Conservation (phyloP, 2,888 invertebrate species). For the Drosophila engyochracea region DNA sequence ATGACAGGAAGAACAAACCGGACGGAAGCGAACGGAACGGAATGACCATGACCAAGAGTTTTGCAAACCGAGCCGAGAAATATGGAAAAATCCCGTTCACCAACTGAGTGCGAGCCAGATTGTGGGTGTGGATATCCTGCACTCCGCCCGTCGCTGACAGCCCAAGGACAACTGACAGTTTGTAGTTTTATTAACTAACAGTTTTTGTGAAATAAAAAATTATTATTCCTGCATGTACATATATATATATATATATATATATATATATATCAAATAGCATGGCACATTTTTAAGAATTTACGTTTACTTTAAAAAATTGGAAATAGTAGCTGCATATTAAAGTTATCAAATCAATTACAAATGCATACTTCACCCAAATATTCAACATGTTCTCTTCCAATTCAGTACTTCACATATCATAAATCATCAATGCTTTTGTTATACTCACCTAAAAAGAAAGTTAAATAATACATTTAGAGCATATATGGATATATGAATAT, state of each 20-base stretch:
- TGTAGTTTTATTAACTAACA: constrained; percentile 27
- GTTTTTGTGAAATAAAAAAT: constrained; percentile 7
- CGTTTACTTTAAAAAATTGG: not conserved
- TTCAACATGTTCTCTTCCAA: not conserved
- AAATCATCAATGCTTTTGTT: not conserved
- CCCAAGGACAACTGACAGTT: constrained; percentile 12
- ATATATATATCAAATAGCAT: not conserved
- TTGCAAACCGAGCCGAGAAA: constrained; percentile 41
- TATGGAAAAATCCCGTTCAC: constrained; percentile 35
- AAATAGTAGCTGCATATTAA: not conserved
- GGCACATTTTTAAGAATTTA: not conserved
- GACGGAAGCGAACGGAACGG: constrained; percentile 47
- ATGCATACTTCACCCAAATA: not conserved
- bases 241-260: not conserved
- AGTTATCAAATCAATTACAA: not conserved
- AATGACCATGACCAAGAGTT: constrained; percentile 61
- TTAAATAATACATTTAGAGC: not conserved
- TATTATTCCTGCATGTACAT: too few species aligned
- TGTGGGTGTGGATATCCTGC: constrained; percentile 21
- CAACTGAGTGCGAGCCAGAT: constrained; percentile 19
- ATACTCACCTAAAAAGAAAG: constrained; percentile 62
- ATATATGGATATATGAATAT: not conserved
- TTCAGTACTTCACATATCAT: not conserved
- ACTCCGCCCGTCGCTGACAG: not conserved
- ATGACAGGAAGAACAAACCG: constrained; percentile 50